Conservation (phyloP, 2,797 vertebrate species). For the Alcedo quadribrachys region DNA sequence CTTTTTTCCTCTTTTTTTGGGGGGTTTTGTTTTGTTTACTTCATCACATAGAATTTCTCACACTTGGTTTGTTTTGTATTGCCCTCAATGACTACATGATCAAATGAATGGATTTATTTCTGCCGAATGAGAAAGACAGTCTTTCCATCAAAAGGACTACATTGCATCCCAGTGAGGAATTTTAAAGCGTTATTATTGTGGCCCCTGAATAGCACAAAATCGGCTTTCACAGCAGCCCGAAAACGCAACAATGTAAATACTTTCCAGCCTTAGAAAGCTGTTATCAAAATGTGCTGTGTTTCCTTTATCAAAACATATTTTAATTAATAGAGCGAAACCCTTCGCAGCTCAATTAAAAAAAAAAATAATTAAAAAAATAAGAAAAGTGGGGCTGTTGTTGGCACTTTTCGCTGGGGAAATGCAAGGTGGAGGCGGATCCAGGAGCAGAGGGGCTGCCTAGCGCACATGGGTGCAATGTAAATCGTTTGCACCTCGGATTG, state of each 20-base stretch:
- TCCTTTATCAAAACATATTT: constrained; percentile 77
- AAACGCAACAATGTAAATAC: constrained; percentile 84
- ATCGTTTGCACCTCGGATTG: constrained; percentile 58
- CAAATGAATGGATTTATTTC: constrained; percentile 93
- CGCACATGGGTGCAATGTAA: constrained; percentile 45
- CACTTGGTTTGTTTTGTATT: constrained; percentile 97
- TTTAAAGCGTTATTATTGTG: constrained; percentile 85
- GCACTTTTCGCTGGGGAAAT: constrained; percentile 68
- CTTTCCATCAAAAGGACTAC: constrained; percentile 86
- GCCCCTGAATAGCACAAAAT: constrained; percentile 83
- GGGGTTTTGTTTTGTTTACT: constrained; percentile 89
- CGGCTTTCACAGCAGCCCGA: constrained; percentile 81
- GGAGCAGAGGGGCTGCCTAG: constrained; percentile 19
- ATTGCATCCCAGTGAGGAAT: constrained; percentile 86
- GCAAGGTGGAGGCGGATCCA: constrained; percentile 20
- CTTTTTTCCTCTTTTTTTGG: not conserved
- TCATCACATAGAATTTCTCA: constrained; percentile 95
- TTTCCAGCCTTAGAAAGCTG: constrained; percentile 71
- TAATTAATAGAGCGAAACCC: constrained; percentile 72
- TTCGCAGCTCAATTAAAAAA: not conserved
- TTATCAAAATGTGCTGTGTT: constrained; percentile 72
- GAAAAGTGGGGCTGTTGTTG: constrained; percentile 54
- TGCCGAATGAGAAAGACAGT: constrained; percentile 88
- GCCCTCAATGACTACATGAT: constrained; percentile 90
- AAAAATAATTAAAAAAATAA: constrained; percentile 49